Conservation (phyloP, 2,113 vertebrate genomes). For the Rhinoderma darwinii region DNA sequence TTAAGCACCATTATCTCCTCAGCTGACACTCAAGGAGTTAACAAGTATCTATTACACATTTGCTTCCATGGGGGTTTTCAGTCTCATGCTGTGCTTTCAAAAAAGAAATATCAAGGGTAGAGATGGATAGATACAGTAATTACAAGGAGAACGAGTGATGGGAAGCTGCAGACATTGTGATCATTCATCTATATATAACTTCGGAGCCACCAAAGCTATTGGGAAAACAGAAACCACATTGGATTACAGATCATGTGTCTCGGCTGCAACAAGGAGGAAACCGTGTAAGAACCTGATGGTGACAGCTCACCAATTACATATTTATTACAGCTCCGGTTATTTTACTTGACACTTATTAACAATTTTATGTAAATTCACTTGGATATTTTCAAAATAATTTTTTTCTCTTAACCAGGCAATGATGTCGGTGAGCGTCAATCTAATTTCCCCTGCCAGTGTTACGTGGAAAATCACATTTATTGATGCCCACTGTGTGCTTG, state of each 20-base stretch:
- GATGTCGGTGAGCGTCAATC: neutral
- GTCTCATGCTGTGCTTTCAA: constrained; percentile 34
- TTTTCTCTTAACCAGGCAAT: neutral
- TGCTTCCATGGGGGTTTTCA: constrained; percentile 16
- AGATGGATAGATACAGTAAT: constrained; percentile 47
- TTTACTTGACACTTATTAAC: neutral
- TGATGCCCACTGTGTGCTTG: constrained; percentile 7
- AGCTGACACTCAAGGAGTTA: neutral
- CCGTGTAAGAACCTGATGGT: neutral
- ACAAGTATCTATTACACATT: constrained; percentile 17
- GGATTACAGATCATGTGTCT: constrained; percentile 20
- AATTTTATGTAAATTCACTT: neutral
- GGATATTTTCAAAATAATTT: neutral
- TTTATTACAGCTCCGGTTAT: neutral
- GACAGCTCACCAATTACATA: neutral
- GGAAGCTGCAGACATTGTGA: constrained; percentile 36
- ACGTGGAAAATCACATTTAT: constrained; percentile 36
- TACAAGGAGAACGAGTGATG: constrained; percentile 35
- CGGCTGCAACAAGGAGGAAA: neutral
- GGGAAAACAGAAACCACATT: constrained; percentile 7
- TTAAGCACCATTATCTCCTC: neutral
- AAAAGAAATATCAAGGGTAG: constrained; percentile 30
- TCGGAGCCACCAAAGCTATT: constrained; percentile 16
- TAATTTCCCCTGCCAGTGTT: neutral
- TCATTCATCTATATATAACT: constrained; percentile 34